These are phyloP conservation scores for Anhinga rufa DNA, from an alignment of 2,113 vertebrate genomes.

Conservation along the genomic window DNA sequence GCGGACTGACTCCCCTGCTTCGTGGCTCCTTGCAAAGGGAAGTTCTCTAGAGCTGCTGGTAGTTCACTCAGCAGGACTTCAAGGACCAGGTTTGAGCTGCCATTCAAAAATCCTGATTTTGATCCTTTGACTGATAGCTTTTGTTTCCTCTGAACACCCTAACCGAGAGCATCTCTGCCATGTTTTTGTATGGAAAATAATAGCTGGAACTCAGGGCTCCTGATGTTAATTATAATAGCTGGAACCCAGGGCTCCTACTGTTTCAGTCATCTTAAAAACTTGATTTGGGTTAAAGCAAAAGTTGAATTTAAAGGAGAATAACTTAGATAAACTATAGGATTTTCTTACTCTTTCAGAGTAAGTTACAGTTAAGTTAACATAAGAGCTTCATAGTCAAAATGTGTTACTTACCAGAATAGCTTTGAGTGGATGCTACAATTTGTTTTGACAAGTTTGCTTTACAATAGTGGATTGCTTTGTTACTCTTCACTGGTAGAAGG, in stretches of 20 bases:
- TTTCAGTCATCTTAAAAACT: background rate
- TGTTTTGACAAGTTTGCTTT: background rate
- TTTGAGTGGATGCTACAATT: background rate
- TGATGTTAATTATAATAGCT: background rate
- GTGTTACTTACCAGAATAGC: background rate
- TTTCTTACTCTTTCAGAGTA: background rate
- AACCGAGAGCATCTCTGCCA: background rate
- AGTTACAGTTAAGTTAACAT: too few relatives aligned
- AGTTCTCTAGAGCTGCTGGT: background rate
- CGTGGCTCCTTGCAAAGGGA: background rate
- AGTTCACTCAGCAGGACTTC: background rate
- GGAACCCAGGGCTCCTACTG: background rate
- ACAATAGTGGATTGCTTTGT: background rate
- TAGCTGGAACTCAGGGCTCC: background rate
- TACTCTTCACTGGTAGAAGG: background rate
- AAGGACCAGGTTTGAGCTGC: background rate
- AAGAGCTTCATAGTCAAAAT: background rate
- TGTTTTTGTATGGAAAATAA: background rate
- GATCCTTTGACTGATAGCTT: background rate
- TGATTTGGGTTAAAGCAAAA: background rate
- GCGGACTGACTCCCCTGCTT: background rate
- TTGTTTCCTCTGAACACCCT: background rate
- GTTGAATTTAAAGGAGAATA: background rate
- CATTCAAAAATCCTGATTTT: background rate
- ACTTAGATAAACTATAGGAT: background rate